Evolutionary conservation across 2,888 invertebrate species (phyloP).

Genomic region (Thecophora atra): DNA sequence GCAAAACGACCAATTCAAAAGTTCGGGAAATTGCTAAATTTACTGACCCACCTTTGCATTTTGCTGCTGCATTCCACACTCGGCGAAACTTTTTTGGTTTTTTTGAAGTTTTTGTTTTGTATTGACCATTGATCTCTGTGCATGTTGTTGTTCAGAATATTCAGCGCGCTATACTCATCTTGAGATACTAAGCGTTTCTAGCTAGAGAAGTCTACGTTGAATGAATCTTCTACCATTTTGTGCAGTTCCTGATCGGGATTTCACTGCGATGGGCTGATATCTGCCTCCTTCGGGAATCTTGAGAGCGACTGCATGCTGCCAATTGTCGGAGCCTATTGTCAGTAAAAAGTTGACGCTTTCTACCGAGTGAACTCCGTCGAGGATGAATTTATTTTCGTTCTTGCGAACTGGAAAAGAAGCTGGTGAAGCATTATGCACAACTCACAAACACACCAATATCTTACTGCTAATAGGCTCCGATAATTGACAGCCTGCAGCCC

Average conservation of each 20-base stretch:
- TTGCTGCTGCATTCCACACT: constrained; percentile 16
- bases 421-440: no score
- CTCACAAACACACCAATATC: no score
- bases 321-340: constrained; percentile 36
- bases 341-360: constrained; percentile 7
- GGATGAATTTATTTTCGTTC: no score
- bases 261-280: constrained; percentile 34
- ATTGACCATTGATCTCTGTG: constrained; percentile 22
- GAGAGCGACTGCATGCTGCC: constrained; percentile 34
- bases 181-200: constrained; percentile 12
- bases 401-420: no score
- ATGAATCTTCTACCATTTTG: constrained; percentile 37
- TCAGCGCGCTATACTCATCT: constrained; percentile 26
- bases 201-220: constrained; percentile 20
- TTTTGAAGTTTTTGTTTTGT: constrained; percentile 25
- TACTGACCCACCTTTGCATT: background rate
- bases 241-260: constrained; percentile 36
- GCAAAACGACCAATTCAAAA: constrained; percentile 33
- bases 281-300: constrained; percentile 35
- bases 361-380: no score
- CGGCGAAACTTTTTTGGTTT: background rate
- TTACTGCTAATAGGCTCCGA: no score
- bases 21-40: constrained; percentile 34
- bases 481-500: no score
- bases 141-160: constrained; percentile 28